Base-by-base conservation (phyloP, 2,797 vertebrate genomes). In the Taeniopygia guttata region DNA sequence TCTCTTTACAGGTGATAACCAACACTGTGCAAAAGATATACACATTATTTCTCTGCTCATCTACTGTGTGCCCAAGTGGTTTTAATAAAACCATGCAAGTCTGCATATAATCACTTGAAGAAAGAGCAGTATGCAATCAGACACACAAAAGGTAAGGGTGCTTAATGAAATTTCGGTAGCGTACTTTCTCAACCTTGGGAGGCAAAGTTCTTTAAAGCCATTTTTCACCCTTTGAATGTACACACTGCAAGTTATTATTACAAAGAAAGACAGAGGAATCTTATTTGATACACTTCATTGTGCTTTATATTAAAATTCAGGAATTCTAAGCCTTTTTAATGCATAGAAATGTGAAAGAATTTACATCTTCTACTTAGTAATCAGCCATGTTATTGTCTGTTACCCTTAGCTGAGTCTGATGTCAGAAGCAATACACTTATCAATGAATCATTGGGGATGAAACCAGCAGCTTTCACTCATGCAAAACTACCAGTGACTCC, bases 321-420 rank as follows among this genome's bases (percentile, higher is more conserved):
- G 82, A 94, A 92, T 95, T 97, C 95, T 97, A 96, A 97, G 93
- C 62, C 87, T 97, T 93, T 97, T 97, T 96, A 98, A 98, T 98
- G 97, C 97, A 98, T 97, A 97, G 96, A 97, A 97, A 97, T 97
- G 97, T 95, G 95, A 93, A 78, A 94, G 84, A 97, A 98, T 98
- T 98, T 98, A 95, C 97, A 98, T 97, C 92, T 94, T 94, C 94
- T 97, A 62, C 78, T 97, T 93, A 91, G 95, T 98, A 97, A 98
- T 97, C 97, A 98, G 93, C 96, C 96, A 97, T 96, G 95, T 97
- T 98, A 98, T 98, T 98, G 86, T 98, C 97, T 97, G 96, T 97
- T 97, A 97, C 94, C 93, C 96, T 97, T 95, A 97, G 95, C 93
- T 97, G 96, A 97, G 94, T 97, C 49, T 92, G 94, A 60, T 97